A percentile compares a stretch with the other conserved stretches of the same genome.
Conservation (phyloP, 2,888 invertebrate genomes). For the Lepidochitona cinerea region DNA sequence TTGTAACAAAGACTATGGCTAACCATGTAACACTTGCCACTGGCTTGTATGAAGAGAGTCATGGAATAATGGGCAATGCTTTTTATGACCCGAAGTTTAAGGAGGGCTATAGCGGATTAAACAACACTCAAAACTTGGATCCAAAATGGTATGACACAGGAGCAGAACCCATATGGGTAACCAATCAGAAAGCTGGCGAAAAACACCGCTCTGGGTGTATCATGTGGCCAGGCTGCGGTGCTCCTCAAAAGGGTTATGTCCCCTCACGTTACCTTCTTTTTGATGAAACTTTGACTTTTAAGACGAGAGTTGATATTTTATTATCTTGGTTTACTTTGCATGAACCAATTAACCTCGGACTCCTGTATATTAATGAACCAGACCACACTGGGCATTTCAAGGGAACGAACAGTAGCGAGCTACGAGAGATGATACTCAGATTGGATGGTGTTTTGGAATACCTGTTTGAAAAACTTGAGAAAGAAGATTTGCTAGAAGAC, state of each 20-base stretch:
- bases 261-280: conserved; percentile 42
- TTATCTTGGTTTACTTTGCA: conserved; percentile 60
- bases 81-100: conserved; percentile 74
- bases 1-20: conserved; percentile 80
- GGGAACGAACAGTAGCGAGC: conserved; percentile 70
- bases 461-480: conserved; percentile 73
- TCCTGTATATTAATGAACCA: conserved; percentile 81
- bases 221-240: conserved; percentile 81
- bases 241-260: conserved; percentile 56
- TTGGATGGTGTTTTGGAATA: conserved; percentile 72
- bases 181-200: conserved; percentile 72
- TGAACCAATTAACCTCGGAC: conserved; percentile 79
- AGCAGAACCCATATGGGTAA: conserved; percentile 69
- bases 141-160: conserved; percentile 72
- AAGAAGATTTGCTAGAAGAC: conserved; percentile 73
- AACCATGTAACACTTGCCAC: conserved; percentile 82
- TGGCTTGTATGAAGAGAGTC: conserved; percentile 76
- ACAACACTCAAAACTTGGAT: conserved; percentile 59
- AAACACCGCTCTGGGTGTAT: conserved; percentile 77
- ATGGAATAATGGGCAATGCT: conserved; percentile 79
- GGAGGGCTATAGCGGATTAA: conserved; percentile 36
- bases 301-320: conserved; percentile 51
- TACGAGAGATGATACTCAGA: conserved; percentile 74
- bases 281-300: conserved; percentile 49
- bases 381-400: conserved; percentile 77